Evolutionary conservation across 2,797 vertebrate genomes (phyloP), one percentile per base, ranked within the genome.

Genomic region (Pagetopsis macropterus): DNA sequence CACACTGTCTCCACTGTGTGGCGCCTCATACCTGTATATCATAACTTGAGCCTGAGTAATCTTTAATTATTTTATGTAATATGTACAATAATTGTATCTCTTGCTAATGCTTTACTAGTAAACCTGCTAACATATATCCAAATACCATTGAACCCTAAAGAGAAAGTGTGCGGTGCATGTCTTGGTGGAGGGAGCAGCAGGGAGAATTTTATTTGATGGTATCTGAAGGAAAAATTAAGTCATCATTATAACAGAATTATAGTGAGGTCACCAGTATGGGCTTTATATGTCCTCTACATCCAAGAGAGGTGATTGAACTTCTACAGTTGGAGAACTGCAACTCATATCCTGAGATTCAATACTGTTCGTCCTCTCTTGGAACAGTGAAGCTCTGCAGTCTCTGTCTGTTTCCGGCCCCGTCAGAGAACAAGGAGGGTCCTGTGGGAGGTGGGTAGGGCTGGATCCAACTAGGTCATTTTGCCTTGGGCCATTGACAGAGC

Each of bases 391-490:
- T 77, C 65, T 40, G 27, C 71, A 62, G 69, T 81, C 66, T 74
- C 65, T 83, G 69, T 71, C 78, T 13, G 67, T 49, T 19, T 46
- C 51, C 59, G 80, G 85, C 17, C 72, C 74, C 63, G 84, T 41
- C 33, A 84, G 69, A 57, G 81, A 77, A 14, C 60, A 68, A 2
- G 45, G 50, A 37, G n/a, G 4, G 12, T 90, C 80, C 49, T 83
- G 82, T 50, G 65, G 65, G 62, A 84, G 75, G 65, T 86, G 89
- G 21, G 80, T 2, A 0, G 84, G 86, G 61, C 90, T 91, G 7
- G 90, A 91, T 46, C 91, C 91, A 2, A 89, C 72, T 0, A 56
- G 84, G 41, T 92, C 86, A 31, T 88, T 91, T 56, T 90, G 90
- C 78, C 91, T 91, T 15, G 81, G 69, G 4, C 88, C 79, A 41